phyloP scores from a whole-genome alignment of 2,888 invertebrate genomes.

The Apodemia hepburni region DNA sequence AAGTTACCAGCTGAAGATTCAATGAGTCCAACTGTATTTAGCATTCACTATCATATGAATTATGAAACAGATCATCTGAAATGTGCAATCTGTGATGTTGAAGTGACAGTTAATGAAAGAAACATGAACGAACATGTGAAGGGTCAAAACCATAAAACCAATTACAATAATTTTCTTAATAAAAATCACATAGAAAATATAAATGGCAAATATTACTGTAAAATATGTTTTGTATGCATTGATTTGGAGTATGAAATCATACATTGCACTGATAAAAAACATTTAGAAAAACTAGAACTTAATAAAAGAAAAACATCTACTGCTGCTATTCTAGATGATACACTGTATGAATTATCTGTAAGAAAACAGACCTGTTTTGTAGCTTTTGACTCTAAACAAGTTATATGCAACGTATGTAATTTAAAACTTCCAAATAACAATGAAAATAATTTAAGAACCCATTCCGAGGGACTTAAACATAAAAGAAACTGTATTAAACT shows the following conservation, averaged over 20 bases:
- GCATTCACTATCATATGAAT: neutral
- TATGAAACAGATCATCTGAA: neutral
- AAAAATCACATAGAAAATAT: neutral
- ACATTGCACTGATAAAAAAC: conserved; percentile 12
- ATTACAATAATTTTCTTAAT: conserved; percentile 1
- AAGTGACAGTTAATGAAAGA: conserved; percentile 1
- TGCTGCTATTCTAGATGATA: neutral
- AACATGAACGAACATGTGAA: conserved; percentile 6
- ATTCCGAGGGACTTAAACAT: neutral
- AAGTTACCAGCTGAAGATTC: conserved; percentile 8
- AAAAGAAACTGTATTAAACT: neutral
- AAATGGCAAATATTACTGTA: neutral
- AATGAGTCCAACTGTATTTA: conserved; percentile 6
- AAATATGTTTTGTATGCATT: neutral
- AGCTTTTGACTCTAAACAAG: neutral
- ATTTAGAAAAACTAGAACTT: neutral
- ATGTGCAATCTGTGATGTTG: neutral
- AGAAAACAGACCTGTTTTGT: neutral
- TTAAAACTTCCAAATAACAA: neutral
- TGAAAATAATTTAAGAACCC: neutral
- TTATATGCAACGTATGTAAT: neutral
- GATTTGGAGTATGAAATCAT: neutral
- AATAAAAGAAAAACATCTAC: neutral
- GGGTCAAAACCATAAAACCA: neutral
- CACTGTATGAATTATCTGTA: neutral